phyloP scores from a whole-genome alignment of 2,113 vertebrate genomes.

The Athene noctua region DNA sequence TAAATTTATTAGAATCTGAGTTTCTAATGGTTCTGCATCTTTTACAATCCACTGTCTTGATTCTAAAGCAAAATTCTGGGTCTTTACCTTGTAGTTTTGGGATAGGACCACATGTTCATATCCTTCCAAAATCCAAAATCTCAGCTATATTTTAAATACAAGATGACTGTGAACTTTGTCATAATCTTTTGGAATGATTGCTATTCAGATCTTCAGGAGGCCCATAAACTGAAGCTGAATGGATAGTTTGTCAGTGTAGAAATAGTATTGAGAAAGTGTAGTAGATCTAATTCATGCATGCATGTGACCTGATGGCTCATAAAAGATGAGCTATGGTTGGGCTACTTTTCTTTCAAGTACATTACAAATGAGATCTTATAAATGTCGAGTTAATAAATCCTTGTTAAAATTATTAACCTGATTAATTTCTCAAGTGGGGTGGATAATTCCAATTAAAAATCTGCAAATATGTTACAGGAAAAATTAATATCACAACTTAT shows the following conservation, averaged over 20 bases:
- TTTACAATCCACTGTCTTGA: neutral
- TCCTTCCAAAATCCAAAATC: neutral
- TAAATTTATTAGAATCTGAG: neutral
- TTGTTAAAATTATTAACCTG: slow-evolving; percentile 33
- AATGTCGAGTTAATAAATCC: slow-evolving; percentile 14
- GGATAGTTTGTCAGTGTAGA: neutral
- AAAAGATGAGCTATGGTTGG: neutral
- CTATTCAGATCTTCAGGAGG: neutral
- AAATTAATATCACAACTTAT: neutral
- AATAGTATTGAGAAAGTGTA: neutral
- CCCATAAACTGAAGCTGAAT: neutral
- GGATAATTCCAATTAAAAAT: neutral
- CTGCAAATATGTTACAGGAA: neutral
- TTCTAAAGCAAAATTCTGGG: neutral
- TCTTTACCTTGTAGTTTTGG: neutral
- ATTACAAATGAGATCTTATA: neutral
- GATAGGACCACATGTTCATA: neutral
- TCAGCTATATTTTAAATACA: neutral
- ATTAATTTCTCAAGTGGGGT: slow-evolving; percentile 3
- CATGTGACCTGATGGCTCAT: neutral
- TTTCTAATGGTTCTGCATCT: neutral
- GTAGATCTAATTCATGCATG: slow-evolving; percentile 2
- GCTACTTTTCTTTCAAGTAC: slow-evolving; percentile 18
- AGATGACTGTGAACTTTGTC: neutral
- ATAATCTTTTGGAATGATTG: neutral